These are phyloP conservation scores for Glyptemys insculpta DNA, from an alignment of 2,797 vertebrate genomes.

Conservation along the genomic window DNA sequence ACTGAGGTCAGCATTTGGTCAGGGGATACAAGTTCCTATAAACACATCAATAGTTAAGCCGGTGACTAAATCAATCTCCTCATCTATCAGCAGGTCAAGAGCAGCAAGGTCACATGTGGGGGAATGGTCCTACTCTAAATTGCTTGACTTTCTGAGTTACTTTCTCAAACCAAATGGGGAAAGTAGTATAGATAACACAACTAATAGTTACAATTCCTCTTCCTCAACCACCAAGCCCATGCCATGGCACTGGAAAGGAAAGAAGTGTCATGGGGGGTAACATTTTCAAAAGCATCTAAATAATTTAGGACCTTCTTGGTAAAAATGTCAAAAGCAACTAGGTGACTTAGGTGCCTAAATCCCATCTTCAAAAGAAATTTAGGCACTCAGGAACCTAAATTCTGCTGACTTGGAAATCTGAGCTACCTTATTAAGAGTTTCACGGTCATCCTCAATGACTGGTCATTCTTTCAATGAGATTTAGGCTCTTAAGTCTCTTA, in stretches of 20 bases:
- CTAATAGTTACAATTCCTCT: background rate
- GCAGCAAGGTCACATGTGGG: background rate
- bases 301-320: background rate
- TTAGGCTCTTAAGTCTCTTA: background rate
- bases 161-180: background rate
- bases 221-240: background rate
- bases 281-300: background rate
- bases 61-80: background rate
- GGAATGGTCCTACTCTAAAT: background rate
- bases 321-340: rapidly evolving
- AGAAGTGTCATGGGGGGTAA: background rate
- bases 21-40: background rate
- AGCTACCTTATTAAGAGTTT: background rate
- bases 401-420: slow-evolving; percentile 26
- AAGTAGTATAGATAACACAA: background rate
- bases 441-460: slow-evolving; percentile 3
- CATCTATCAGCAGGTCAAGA: background rate
- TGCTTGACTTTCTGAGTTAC: background rate
- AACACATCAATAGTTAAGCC: background rate
- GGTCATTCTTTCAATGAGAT: slow-evolving; percentile 4
- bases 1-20: background rate
- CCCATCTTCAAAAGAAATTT: background rate
- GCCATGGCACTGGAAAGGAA: background rate
- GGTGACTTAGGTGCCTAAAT: background rate
- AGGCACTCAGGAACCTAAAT: background rate